phyloP scores from a whole-genome alignment of 2,888 invertebrate species.

The Gari tellinella region DNA sequence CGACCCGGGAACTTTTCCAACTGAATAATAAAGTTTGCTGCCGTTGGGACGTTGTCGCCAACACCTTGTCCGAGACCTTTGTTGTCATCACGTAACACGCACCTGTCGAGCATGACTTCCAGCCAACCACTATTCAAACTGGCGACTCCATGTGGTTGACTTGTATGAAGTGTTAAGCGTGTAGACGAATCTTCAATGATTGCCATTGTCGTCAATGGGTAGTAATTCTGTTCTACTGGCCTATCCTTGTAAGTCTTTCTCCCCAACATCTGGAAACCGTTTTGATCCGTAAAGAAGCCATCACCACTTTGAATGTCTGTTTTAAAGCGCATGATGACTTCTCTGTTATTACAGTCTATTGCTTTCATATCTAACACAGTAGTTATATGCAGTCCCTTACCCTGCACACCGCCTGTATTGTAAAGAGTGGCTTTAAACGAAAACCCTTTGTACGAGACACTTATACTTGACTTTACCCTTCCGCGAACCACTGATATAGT shows the following conservation, averaged over 20 bases:
- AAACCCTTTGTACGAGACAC: conserved; percentile 87
- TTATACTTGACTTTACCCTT: conserved; percentile 92
- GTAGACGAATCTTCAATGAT: conserved; percentile 74
- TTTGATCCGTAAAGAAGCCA: conserved; percentile 81
- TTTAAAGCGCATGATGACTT: conserved; percentile 79
- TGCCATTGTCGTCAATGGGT: conserved; percentile 80
- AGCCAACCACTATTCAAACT: conserved; percentile 75
- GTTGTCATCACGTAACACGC: conserved; percentile 78
- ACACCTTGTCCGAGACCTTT: conserved; percentile 82
- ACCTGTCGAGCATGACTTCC: conserved; percentile 83
- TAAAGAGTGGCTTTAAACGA: conserved; percentile 68
- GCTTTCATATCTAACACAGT: conserved; percentile 68
- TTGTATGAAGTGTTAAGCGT: conserved; percentile 77
- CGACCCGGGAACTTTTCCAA: conserved; percentile 58
- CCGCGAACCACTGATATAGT: conserved; percentile 94
- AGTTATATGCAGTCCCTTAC: conserved; percentile 69
- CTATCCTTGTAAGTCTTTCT: conserved; percentile 71
- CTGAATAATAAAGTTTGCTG: conserved; percentile 72
- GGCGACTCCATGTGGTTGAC: conserved; percentile 82
- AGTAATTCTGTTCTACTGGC: conserved; percentile 80
- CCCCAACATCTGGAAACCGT: conserved; percentile 80
- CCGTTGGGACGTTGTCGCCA: conserved; percentile 74
- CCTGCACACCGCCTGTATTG: conserved; percentile 63
- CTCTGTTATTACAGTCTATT: conserved; percentile 67
- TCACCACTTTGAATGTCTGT: conserved; percentile 70